phyloP scores from a whole-genome alignment of 2,888 invertebrate genomes.

The Salticus scenicus region DNA sequence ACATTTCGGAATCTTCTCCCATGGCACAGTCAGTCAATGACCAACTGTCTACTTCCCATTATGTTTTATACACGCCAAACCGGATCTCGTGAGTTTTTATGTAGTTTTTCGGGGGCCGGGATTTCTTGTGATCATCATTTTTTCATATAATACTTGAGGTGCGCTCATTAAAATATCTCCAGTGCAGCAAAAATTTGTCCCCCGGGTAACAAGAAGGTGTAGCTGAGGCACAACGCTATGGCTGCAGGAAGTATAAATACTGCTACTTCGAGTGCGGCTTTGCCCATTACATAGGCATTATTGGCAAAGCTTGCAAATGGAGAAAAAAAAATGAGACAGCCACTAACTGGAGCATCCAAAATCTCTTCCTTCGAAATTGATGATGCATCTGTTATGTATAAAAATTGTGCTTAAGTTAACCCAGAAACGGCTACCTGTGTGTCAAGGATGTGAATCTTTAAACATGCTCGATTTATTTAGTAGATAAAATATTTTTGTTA shows the following conservation, averaged over 20 bases:
- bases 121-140: constrained; percentile 64
- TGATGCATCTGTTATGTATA: constrained; percentile 34
- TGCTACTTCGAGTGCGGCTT: constrained; percentile 5
- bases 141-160: constrained; percentile 60
- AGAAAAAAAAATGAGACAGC: constrained; percentile 46
- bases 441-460: constrained; percentile 52
- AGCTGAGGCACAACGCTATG: constrained; percentile 18
- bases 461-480: constrained; percentile 40
- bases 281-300: constrained; percentile 59
- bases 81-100: constrained; percentile 47
- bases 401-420: constrained; percentile 25
- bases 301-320: constrained; percentile 52
- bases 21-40: constrained; percentile 55
- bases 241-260: constrained; percentile 45
- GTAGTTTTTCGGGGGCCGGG: constrained; percentile 34
- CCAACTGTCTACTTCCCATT: constrained; percentile 59
- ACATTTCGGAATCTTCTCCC: constrained; percentile 24
- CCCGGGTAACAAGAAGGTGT: constrained; percentile 39
- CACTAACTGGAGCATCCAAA: constrained; percentile 17
- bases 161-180: constrained; percentile 67
- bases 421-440: constrained; percentile 29
- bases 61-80: constrained; percentile 48
- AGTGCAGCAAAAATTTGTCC: constrained; percentile 46
- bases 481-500: background rate
- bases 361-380: constrained; percentile 18